Percentiles rank a stretch among this genome's conserved stretches.
Evolutionary conservation across 2,113 vertebrate genomes (phyloP).

Genomic region (Eurystomus gularis): DNA sequence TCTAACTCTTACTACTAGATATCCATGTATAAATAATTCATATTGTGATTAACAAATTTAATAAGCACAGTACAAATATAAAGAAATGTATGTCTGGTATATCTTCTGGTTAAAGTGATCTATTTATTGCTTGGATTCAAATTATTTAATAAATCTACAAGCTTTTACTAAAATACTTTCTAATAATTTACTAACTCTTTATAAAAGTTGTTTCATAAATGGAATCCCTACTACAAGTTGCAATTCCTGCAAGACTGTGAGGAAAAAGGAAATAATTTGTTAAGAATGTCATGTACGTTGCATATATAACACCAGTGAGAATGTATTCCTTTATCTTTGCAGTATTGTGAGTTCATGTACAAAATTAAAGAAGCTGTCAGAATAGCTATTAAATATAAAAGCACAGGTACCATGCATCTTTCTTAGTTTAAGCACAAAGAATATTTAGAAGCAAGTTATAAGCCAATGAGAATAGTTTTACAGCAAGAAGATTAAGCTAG

Average conservation of each 20-base stretch:
- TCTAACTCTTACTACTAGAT: neutral
- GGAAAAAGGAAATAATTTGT: neutral
- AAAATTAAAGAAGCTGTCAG: neutral
- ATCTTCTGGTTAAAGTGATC: neutral
- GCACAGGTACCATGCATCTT: neutral
- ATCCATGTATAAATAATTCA: neutral
- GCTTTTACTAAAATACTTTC: neutral
- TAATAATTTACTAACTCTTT: neutral
- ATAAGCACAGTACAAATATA: neutral
- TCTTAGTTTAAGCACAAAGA: neutral
- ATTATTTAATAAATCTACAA: neutral
- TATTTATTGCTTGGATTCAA: neutral
- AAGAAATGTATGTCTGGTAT: neutral
- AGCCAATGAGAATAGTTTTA: neutral
- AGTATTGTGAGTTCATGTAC: neutral
- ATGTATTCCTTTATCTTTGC: neutral
- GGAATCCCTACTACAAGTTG: neutral
- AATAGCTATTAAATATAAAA: neutral
- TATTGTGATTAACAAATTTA: neutral
- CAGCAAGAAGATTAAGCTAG: neutral
- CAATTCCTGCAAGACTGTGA: neutral
- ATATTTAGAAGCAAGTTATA: neutral
- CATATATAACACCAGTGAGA: neutral
- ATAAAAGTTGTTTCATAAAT: neutral
- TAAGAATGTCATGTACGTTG: neutral